Base-by-base conservation (phyloP, 2,797 vertebrate species). In the Anguilla pacifica region DNA sequence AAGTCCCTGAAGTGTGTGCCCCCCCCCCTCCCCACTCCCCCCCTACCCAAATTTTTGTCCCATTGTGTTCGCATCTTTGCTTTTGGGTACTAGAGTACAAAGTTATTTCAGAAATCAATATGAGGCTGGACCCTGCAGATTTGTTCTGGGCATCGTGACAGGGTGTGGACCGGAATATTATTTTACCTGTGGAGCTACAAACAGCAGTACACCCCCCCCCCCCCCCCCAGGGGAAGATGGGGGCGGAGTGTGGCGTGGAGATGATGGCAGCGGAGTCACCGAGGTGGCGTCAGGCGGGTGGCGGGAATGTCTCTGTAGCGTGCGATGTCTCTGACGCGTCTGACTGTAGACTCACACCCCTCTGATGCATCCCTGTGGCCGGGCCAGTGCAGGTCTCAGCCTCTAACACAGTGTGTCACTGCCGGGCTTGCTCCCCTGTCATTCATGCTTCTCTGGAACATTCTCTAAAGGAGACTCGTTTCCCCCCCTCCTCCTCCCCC, bases 41-140 rank as follows among this genome's bases (percentile, higher is more conserved):
- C 22, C n/a, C 28, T 51, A 51, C 67, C n/a, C 22, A 67, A 6
- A 19, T 31, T 5, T 3, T 4, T 22, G 22, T 61, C 59, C 3
- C 17, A 3, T 74, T 53, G 17, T 28, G 70, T 79, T 53, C 35
- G 11, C 22, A 35, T 39, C 11, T 49, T 83, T 6, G 67, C 70
- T 22, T 70, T 88, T 77, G 57, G 39, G 22, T 81, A 39, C 77
- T 19, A 51, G 35, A 55, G 31, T 51, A 35, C 43, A 88, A 79
- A 83, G 67, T 43, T 61, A 28, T 64, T 85, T 85, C n/a, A 74
- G 77, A 86, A 86, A 88, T 88, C 59, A n/a, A 72, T 72, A 74
- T 17, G 11, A 57, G 25, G 39, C 39, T 39, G 39, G 55, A 46
- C 25, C 70, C 81, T 35, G 10, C 0, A 35, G 46, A n/a, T 64